Base-by-base conservation (phyloP, 1,140 invertebrate genomes). In the Formica exsecta region DNA sequence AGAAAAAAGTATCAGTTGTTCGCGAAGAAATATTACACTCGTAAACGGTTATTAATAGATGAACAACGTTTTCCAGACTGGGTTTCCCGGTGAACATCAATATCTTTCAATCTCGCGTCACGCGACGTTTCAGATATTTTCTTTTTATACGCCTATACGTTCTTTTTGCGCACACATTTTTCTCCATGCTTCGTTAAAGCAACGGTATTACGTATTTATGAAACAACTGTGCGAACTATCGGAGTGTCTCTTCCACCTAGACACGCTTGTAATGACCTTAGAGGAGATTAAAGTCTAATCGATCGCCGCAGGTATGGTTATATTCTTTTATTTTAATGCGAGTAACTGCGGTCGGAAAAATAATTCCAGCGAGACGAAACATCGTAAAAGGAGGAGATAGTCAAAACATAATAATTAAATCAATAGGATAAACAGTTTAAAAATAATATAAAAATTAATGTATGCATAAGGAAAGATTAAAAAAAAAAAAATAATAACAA, bases 221-320 rank as follows among this genome's bases (percentile, higher is more conserved):
- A 19, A 66, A 36, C 29, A 16, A 66, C 22, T 41, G 41, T 22
- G 75, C 38, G 25, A 75, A 75, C 13, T 48, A n/a, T 3, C 29
- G 4, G 13, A 80, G 41, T 54, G 64, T 9, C 44, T 9, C 44
- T 64, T 13, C n/a, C 64, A 76, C 48, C 65, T 38, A 61, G 48
- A 22, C 61, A 87, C 57, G n/a, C 36, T 80, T 73, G 61, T 80
- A 87, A 90, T 77, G 89, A 79, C 79, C 88, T 89, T 89, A 90
- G 22, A 41, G 13, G n/a, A 75, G 79, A 89, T 80, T 89, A 89
- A 87, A 70, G 65, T 86, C n/a, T 51, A 66, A 89, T 89, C 88
- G 88, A 89, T 89, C 88, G 73, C 59, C 54, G 61, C 88, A 59
- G 13, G 7, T 73, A 62, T 66, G 62, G 48, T 38, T 75, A 89